Base-by-base conservation (phyloP, 2,888 invertebrate genomes). In the Cryptocheilus praepositus region DNA sequence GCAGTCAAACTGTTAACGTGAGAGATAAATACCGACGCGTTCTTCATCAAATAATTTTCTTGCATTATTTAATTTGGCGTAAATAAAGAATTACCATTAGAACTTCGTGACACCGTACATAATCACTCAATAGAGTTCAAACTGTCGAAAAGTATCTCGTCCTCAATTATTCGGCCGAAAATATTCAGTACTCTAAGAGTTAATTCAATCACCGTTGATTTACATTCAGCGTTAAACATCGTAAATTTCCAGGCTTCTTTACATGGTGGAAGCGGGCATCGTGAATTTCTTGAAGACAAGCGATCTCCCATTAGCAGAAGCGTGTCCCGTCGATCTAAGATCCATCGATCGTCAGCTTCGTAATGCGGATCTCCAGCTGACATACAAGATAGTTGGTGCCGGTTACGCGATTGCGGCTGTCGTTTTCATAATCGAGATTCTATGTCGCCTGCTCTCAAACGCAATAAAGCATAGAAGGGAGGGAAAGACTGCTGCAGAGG, bases 271-370 rank as follows among this genome's bases (percentile, higher is more conserved):
- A 89, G 91, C 93, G 0, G 96, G 96, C 2, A 93, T 96, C 63
- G 91, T 96, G 8, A 91, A 93, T 71, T 93, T 92, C 79, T 90
- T 94, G 58, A 90, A 93, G 59, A 89, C 90, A 0, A 89, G 90
- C 68, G 91, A 93, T 73, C 85, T 95, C 74, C 95, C 96, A 0
- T 91, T 92, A 74, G 93, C 94, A 0, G 92, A 93, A 83, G 94
- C 96, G 54, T 96, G 96, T 77, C 96, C 96, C 0, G 90, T 95
- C 60, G 93, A 96, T 87, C 89, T 96, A 74, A 94, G 94, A 76
- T 94, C 94, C 64, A 95, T 93, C 49, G 96, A 96, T 82, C 91
- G 96, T 0, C 93, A 93, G 83, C 89, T 96, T 7, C 89, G 93
- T 71, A 95, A 95, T 83, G 91, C 92, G 3, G 96, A 96, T 86